phyloP scores from a whole-genome alignment of 2,797 vertebrate species.

The Smutsia temminckii region DNA sequence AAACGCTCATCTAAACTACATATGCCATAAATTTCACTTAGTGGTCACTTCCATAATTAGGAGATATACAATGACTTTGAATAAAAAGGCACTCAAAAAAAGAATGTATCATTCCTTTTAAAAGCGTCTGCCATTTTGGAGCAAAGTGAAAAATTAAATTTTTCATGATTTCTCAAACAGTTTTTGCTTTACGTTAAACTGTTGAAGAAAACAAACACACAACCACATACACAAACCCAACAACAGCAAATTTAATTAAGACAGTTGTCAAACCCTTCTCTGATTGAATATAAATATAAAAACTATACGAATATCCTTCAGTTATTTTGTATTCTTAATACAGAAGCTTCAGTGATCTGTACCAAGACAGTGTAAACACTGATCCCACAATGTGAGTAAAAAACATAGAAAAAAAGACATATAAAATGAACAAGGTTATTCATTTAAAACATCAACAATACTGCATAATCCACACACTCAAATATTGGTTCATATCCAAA shows the following conservation, averaged over 20 bases:
- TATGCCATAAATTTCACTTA: background rate
- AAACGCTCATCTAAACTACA: background rate
- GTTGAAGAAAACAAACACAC: background rate
- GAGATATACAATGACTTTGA: background rate
- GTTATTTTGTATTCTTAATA: background rate
- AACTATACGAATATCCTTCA: background rate
- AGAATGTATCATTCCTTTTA: background rate
- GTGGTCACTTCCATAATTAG: background rate
- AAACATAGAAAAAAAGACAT: background rate
- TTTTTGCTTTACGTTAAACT: background rate
- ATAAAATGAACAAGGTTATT: background rate
- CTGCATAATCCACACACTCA: background rate
- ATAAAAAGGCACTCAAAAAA: conserved; percentile 16
- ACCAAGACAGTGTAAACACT: background rate
- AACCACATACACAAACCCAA: background rate
- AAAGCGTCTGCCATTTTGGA: background rate
- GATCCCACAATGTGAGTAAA: background rate
- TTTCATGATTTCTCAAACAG: background rate
- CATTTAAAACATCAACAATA: background rate
- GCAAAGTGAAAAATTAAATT: background rate
- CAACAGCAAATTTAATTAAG: background rate
- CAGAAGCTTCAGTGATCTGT: background rate
- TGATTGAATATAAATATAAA: background rate
- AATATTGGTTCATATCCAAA: background rate
- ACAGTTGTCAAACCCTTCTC: background rate